Percentiles rank a stretch among this genome's conserved stretches.
Evolutionary conservation across 2,888 invertebrate species (phyloP).

Genomic region (Listrodromus nycthemerus): DNA sequence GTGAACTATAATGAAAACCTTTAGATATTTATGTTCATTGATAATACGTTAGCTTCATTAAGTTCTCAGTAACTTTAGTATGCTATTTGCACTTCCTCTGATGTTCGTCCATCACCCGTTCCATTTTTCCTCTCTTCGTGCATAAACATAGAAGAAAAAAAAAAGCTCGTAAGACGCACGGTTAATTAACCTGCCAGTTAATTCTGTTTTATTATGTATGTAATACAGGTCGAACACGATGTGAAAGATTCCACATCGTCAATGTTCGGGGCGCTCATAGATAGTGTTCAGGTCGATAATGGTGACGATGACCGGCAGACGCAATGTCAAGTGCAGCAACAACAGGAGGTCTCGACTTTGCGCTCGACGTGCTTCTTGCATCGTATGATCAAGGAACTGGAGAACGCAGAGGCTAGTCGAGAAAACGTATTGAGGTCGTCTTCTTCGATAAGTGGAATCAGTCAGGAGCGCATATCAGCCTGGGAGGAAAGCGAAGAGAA

Average conservation of each 20-base stretch:
- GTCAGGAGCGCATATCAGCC: slow-evolving; percentile 58
- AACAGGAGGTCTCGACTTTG: slow-evolving; percentile 56
- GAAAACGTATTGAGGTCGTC: slow-evolving; percentile 46
- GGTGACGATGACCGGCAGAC: background rate
- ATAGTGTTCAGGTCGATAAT: background rate
- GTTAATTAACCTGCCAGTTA: too few species aligned
- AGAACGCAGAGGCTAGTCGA: slow-evolving; percentile 56
- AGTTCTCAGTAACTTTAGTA: too few species aligned
- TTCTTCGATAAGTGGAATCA: slow-evolving; percentile 57
- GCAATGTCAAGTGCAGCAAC: slow-evolving; percentile 47
- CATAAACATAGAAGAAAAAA: too few species aligned
- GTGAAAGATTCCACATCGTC: slow-evolving; percentile 55
- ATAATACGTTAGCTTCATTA: too few species aligned
- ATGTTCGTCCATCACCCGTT: too few species aligned
- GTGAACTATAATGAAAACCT: too few species aligned
- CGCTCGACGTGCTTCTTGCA: slow-evolving; percentile 69
- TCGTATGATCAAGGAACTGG: slow-evolving; percentile 74
- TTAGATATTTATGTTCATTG: too few species aligned
- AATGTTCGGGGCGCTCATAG: slow-evolving; percentile 47
- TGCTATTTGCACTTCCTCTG: too few species aligned
- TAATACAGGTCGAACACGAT: slow-evolving; percentile 27
- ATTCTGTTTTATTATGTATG: too few species aligned
- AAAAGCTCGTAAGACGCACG: too few species aligned
- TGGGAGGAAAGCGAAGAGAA: slow-evolving; percentile 75
- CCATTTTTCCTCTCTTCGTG: too few species aligned